Evolutionary conservation across 2,113 vertebrate species (phyloP), one percentile per base, ranked within the genome.

Genomic region (Columbina picui): DNA sequence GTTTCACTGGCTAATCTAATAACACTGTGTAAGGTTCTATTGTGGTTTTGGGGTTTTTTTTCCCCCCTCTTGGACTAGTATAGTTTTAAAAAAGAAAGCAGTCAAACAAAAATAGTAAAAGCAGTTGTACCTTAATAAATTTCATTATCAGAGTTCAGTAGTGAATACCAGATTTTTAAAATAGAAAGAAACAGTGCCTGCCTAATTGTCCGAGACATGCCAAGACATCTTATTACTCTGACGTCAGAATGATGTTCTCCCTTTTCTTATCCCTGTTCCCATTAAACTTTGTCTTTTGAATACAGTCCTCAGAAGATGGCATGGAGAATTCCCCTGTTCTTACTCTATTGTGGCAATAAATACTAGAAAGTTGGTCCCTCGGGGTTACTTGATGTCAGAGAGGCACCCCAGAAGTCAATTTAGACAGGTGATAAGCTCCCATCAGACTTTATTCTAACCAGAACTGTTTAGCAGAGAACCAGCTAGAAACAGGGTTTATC

Each of bases 221-320:
- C 4, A 36, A 56, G 12, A 18, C 7, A 6, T 32, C n/a, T 39
- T 76, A 32, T 0, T 52, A 30, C 17, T 82, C 29, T 65, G 3
- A n/a, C 53, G 14, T 30, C 45, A 65, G 1, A 0, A 2, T 60
- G 36, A 22, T 8, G 1, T 43, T 43, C 18, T 43, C 43, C 12
- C 14, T 53, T 69, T 69, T 77, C 12, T 79, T 70, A 38, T 29
- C 84, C 7, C 2, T 26, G 2, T 12, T 80, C 5, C 11, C 19
- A 14, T 70, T 77, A 87, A 71, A 55, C 26, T 87, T 76, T 34
- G 19, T 55, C 43, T 80, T 81, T 57, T 65, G 23, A 89, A 69
- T 69, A 14, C 14, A 32, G 8, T 49, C 8, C 36, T 78, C 22
- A 39, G 34, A 69, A 60, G 9, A 18, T 19, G 4, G 36, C 18